Conservation (phyloP, 1,140 invertebrate genomes). For the Littorina saxatilis region DNA sequence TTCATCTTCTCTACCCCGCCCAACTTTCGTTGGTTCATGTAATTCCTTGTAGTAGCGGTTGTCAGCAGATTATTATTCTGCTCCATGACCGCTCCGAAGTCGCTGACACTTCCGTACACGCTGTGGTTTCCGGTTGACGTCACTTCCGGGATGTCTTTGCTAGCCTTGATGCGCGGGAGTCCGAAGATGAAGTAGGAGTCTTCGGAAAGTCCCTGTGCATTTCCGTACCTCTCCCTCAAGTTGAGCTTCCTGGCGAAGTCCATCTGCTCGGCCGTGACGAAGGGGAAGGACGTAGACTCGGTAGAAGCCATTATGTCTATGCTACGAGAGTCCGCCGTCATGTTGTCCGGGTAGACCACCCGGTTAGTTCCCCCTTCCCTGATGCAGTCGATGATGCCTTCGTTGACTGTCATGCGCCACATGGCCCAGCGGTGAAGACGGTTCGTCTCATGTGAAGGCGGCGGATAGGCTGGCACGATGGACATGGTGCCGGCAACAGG, state of each 20-base stretch:
- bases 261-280: constrained; percentile 14
- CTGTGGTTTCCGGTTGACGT: constrained; percentile 19
- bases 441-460: constrained; percentile 17
- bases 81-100: background rate
- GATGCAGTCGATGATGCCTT: constrained; percentile 30
- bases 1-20: background rate
- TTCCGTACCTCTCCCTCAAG: constrained; percentile 31
- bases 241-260: constrained; percentile 3
- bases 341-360: constrained; percentile 11
- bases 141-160: constrained; percentile 31
- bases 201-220: constrained; percentile 23
- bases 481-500: background rate
- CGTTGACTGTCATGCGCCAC: constrained; percentile 37
- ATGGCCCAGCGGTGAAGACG: constrained; percentile 37
- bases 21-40: background rate
- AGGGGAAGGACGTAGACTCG: background rate
- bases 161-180: constrained; percentile 25
- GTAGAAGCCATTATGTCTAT: background rate
- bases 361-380: background rate
- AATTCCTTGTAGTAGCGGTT: too few species aligned
- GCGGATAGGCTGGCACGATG: too few species aligned
- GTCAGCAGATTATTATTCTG: background rate
- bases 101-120: constrained; percentile 16
- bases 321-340: too few species aligned
- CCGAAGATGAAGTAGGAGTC: constrained; percentile 39